These are phyloP conservation scores for Platysternon megacephalum DNA, from an alignment of 2,113 vertebrate genomes.

Conservation along the genomic window DNA sequence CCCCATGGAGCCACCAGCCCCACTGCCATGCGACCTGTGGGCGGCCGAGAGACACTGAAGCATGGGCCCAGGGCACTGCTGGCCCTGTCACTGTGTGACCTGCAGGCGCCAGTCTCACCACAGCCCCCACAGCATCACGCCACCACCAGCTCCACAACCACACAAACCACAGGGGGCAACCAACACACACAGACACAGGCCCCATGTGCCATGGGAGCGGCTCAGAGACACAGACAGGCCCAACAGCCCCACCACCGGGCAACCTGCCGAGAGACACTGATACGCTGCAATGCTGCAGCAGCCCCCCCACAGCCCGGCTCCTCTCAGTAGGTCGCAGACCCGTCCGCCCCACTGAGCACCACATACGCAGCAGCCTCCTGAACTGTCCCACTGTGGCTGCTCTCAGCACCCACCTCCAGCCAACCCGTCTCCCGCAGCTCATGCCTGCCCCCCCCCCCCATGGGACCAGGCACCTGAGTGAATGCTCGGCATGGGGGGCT, in stretches of 20 bases:
- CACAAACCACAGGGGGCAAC: neutral
- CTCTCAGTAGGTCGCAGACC: neutral
- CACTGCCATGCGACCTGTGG: too few relatives aligned
- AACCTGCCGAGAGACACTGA: neutral
- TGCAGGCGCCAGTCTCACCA: too few relatives aligned
- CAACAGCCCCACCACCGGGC: neutral
- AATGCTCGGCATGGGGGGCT: too few relatives aligned
- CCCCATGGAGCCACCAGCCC: conserved; percentile 39
- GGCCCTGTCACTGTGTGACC: too few relatives aligned
- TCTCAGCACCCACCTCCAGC: neutral
- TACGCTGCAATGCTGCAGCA: too few relatives aligned
- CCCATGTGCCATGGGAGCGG: too few relatives aligned
- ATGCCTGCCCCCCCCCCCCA: neutral
- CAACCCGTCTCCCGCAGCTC: neutral
- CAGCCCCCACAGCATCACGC: too few relatives aligned
- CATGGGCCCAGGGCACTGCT: too few relatives aligned
- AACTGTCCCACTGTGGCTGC: neutral
- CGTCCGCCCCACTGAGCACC: neutral
- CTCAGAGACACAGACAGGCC: neutral
- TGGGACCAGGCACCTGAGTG: too few relatives aligned
- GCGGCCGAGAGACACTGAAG: neutral
- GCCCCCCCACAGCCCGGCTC: neutral
- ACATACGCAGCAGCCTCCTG: neutral
- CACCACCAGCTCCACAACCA: too few relatives aligned
- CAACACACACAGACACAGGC: neutral